Base-by-base conservation (phyloP, 1,140 invertebrate genomes). In the Lepidurus arcticus region DNA sequence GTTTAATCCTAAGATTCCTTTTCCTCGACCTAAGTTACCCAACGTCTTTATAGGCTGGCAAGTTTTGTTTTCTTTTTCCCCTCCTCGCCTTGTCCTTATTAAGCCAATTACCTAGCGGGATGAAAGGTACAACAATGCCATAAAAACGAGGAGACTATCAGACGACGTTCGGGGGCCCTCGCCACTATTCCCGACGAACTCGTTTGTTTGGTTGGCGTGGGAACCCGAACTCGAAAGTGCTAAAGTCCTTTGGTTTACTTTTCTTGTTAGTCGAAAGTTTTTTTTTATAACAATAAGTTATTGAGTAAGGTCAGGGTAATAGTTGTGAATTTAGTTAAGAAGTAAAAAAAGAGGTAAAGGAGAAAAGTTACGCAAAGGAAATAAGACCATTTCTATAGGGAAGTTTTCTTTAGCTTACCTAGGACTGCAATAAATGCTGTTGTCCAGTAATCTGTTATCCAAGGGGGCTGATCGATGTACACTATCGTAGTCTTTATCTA, bases 201-300 rank as follows among this genome's bases (percentile, higher is more conserved):
- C 53, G 53, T 65, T 65, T 65, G 53, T 65, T 65, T 65, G 53
- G 53, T 65, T 65, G 53, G 53, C 53, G 53, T 65, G 53, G 53
- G 53, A 65, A 65, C 53, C 53, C 53, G 53, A 65, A 65, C 53
- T 21, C 53, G 53, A 65, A 65, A 65, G 53, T 21, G 53, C 53
- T 21, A 21, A 65, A 9, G 53, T 65, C 53, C 16, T 13, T 65
- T 65, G 53, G 53, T 21, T 65, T 13, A 65, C 21, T 65, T 65
- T 65, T 65, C 8, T 65, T 21, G 16, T 65, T 16, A 16, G 53
- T 4, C 53, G 53, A 65, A 65, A 65, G 53, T 65, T 65, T n/a
- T 65, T 65, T n/a, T 65, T 21, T 21, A 21, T n/a, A 21, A 65
- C 53, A 65, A 65, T 65, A 16, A 21, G 13, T 8, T n/a, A 21